Base-by-base conservation (phyloP, 2,113 vertebrate genomes). In the Macquaria ambigua region DNA sequence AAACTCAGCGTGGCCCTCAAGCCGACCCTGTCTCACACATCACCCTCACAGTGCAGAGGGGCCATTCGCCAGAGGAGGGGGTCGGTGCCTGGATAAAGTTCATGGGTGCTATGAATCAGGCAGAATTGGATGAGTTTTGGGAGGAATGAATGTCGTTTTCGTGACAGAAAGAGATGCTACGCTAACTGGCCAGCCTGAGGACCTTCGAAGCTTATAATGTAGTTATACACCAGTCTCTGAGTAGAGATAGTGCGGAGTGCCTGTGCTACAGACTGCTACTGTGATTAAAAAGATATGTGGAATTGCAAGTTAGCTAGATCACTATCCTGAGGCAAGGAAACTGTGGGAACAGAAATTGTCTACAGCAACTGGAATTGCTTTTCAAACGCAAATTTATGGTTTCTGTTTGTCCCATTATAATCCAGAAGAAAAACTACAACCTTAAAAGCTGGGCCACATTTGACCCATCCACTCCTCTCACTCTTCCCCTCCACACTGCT, bases 231-330 rank as follows among this genome's bases (percentile, higher is more conserved):
- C 69, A 64, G 56, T 81, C 59, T 80, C 48, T 34, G 66, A 63
- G 66, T 25, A 20, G 61, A 84, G 73, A 83, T 41, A 75, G 53
- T 82, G 85, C 2, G 2, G 76, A 78, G 76, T 6, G 28, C 62
- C 76, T 67, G 46, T 8, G 41, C 58, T 79, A 28, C 64, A 73
- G 55, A 77, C 23, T 70, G 75, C 73, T 43, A 18, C 74, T 81
- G 61, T 77, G 74, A 87, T 85, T 84, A 66, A 86, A 92, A 52
- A 79, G 74, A 90, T 80, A 73, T 62, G 66, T 59, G 61, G 67
- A 83, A 77, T 71, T 69, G 62, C 72, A 78, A 79, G 76, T 76
- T 81, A 14, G 61, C 56, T 70, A 79, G 61, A 89, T 85, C 74
- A 48, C 55, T 74, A 50, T 73, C 76, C 53, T 4, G 31, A 92